Conservation (phyloP, 2,797 vertebrate genomes). For the Squalus acanthias region DNA sequence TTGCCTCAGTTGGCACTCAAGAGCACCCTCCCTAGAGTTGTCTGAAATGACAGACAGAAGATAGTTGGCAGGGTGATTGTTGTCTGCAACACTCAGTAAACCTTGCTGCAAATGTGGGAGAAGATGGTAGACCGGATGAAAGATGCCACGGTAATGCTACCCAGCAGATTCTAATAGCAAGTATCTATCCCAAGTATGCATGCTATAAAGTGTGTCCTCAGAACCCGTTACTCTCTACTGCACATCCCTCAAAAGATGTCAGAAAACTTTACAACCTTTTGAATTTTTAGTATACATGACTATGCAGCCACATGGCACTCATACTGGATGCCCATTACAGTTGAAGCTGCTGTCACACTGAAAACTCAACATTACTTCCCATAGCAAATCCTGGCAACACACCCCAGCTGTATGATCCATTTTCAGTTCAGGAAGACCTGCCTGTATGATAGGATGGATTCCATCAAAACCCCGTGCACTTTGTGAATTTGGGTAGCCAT, state of each 20-base stretch:
- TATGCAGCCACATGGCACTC: neutral
- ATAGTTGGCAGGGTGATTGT: neutral
- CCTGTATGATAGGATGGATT: too few species aligned
- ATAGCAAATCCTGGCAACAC: neutral
- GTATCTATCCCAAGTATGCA: neutral
- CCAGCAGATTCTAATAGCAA: neutral
- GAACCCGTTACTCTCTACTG: neutral
- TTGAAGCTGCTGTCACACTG: neutral
- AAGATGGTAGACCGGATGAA: neutral
- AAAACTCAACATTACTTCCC: neutral
- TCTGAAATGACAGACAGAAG: neutral
- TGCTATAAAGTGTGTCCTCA: neutral
- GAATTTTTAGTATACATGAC: neutral
- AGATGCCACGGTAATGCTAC: neutral
- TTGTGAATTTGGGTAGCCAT: too few species aligned
- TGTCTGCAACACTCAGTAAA: neutral
- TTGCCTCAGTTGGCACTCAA: neutral
- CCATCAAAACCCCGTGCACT: too few species aligned
- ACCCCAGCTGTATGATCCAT: neutral
- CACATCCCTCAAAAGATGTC: neutral
- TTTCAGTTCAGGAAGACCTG: neutral
- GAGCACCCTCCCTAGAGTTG: neutral
- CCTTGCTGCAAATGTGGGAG: too few species aligned
- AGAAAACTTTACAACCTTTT: neutral
- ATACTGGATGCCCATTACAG: neutral